Evolutionary conservation across 2,113 vertebrate species (phyloP).

Genomic region (Leptosomus discolor): DNA sequence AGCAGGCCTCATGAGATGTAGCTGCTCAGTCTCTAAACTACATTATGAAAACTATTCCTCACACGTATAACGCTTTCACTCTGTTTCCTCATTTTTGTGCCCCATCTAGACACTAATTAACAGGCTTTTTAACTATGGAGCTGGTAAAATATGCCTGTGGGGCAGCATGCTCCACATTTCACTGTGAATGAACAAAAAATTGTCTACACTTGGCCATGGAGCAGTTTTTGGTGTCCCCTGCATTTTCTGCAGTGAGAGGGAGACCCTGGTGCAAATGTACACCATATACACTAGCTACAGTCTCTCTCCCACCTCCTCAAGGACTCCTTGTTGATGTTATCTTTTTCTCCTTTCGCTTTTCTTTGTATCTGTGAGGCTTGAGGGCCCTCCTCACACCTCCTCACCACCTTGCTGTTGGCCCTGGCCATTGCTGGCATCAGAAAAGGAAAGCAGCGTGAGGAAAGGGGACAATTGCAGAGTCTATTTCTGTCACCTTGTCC

Average conservation of each 20-base stretch:
- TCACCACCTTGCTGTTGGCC: not conserved
- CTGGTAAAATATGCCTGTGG: not conserved
- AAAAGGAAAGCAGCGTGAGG: not conserved
- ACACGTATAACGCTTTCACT: not conserved
- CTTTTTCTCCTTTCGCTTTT: not conserved
- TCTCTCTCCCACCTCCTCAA: not conserved
- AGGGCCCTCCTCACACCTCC: fast-evolving
- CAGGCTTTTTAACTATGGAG: not conserved
- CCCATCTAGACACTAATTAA: not conserved
- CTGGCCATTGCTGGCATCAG: not conserved
- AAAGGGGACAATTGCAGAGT: not conserved
- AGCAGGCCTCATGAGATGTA: not conserved
- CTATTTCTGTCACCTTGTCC: not conserved
- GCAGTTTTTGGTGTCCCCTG: not conserved
- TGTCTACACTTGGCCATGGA: not conserved
- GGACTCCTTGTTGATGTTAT: not conserved
- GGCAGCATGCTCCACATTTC: not conserved
- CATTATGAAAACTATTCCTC: not conserved
- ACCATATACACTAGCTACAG: not conserved
- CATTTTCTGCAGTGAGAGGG: not conserved
- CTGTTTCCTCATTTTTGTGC: fast-evolving
- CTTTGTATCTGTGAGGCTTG: not conserved
- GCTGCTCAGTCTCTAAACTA: not conserved
- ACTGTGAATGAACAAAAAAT: not conserved
- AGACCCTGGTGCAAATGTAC: not conserved